Percentiles rank a stretch among this genome's conserved stretches.
These are phyloP conservation scores for Pherbina coryleti DNA, from an alignment of 2,888 invertebrate species.

Conservation along the genomic window DNA sequence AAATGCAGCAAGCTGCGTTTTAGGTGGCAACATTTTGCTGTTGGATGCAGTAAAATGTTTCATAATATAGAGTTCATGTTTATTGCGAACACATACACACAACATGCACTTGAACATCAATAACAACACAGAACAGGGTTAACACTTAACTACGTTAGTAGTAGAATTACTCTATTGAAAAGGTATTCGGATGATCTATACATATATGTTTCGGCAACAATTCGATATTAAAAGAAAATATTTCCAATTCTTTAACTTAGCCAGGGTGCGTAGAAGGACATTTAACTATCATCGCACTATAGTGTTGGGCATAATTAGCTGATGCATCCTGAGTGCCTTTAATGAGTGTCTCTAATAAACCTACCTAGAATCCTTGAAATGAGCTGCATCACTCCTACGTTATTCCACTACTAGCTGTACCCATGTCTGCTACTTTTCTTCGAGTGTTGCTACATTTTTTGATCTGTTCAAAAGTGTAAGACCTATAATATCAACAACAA, in stretches of 20 bases:
- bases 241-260: too few species aligned
- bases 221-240: too few species aligned
- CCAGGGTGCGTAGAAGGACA: too few species aligned
- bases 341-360: too few species aligned
- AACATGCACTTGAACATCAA: not conserved
- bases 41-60: not conserved
- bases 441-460: too few species aligned
- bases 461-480: too few species aligned
- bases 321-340: too few species aligned
- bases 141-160: not conserved
- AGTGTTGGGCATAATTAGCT: too few species aligned
- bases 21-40: conserved; percentile 3
- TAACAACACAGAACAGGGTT: not conserved
- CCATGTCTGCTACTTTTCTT: too few species aligned
- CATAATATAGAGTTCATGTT: not conserved
- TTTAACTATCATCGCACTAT: too few species aligned
- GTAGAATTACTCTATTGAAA: not conserved
- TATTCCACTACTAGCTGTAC: too few species aligned
- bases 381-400: not conserved
- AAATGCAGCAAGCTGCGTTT: not conserved
- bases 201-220: too few species aligned
- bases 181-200: not conserved
- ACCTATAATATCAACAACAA: not conserved
- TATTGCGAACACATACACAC: not conserved
- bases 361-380: not conserved